Percentiles rank a stretch among this genome's conserved stretches.
Evolutionary conservation across 2,797 vertebrate species (phyloP).

Genomic region (Holocentrus rufus): DNA sequence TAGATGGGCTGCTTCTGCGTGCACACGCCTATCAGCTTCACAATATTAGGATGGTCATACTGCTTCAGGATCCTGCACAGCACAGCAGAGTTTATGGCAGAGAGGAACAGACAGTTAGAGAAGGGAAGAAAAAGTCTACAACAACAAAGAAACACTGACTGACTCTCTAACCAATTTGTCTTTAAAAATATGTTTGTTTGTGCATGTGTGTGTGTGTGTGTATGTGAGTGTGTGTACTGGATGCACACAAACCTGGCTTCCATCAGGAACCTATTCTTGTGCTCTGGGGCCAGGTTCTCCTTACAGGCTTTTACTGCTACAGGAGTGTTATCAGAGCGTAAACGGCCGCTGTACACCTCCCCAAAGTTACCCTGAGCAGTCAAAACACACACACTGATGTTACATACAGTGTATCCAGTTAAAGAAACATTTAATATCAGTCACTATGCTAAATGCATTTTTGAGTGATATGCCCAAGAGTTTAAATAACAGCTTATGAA

Average conservation of each 20-base stretch:
- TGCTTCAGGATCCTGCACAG: conserved; percentile 93
- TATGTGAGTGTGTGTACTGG: background rate
- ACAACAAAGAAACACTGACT: no score
- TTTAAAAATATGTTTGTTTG: background rate
- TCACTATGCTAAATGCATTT: background rate
- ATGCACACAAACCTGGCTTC: conserved; percentile 87
- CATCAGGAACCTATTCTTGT: conserved; percentile 95
- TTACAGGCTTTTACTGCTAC: conserved; percentile 95
- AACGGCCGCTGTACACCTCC: conserved; percentile 91
- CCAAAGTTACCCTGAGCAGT: conserved; percentile 94
- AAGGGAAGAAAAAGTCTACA: background rate
- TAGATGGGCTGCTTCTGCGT: conserved; percentile 97
- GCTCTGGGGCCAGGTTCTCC: conserved; percentile 89
- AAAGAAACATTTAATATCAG: background rate
- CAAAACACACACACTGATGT: conserved; percentile 7
- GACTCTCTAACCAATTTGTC: background rate
- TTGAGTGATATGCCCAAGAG: background rate
- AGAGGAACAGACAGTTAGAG: background rate
- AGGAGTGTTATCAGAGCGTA: conserved; percentile 86
- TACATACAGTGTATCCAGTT: background rate
- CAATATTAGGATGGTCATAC: conserved; percentile 95
- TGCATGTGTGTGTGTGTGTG: conserved; percentile 27
- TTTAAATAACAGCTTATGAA: no score
- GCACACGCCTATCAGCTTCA: conserved; percentile 94
- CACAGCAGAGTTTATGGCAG: background rate